Base-by-base conservation (phyloP, 2,113 vertebrate species). In the Lutjanus erythropterus region DNA sequence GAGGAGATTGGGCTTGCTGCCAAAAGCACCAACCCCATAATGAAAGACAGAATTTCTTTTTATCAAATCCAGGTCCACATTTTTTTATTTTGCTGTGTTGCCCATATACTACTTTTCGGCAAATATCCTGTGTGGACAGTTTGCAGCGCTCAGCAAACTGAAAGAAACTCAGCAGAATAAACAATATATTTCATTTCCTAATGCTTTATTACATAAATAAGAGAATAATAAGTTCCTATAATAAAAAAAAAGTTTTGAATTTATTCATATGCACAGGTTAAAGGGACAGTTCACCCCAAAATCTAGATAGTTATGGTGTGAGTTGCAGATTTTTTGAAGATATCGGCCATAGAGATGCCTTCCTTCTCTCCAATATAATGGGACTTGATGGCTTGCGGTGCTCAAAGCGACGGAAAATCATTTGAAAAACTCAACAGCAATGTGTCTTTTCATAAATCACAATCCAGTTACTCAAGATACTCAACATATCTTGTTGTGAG, bases 11-110 rank as follows among this genome's bases (percentile, higher is more conserved):
- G 86, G 85, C 76, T 27, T 6, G 0, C 44, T 6, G 85, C 86
- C 88, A 87, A 89, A 82, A 88, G 31, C 75, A 81, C 68, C 76
- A 74, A 81, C 25, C n/a, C 25, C 31, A 49, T 78, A 74, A 90
- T 86, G 31, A 79, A 83, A 81, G 56, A 76, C 87, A 80, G 79
- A 46, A 4, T 21, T 11, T 19, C 5, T 37, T 19, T 73, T 71
- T 47, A 74, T 84, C 58, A 81, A 76, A 77, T 44, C 33, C 75
- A 77, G 39, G 39, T 50, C 58, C 15, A 47, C 21, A 10, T 31
- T 18, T 23, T 74, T 74, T 55, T 23, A 1, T 81, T 76, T 70
- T 42, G 35, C 62, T 64, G 55, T 2, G n/a, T 23, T 78, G 83
- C 60, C 74, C 72, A 81, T 87, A 11, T 0, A 15, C 52, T 37